Base-by-base conservation (phyloP, 2,888 invertebrate genomes). In the Parnassius glacialis region DNA sequence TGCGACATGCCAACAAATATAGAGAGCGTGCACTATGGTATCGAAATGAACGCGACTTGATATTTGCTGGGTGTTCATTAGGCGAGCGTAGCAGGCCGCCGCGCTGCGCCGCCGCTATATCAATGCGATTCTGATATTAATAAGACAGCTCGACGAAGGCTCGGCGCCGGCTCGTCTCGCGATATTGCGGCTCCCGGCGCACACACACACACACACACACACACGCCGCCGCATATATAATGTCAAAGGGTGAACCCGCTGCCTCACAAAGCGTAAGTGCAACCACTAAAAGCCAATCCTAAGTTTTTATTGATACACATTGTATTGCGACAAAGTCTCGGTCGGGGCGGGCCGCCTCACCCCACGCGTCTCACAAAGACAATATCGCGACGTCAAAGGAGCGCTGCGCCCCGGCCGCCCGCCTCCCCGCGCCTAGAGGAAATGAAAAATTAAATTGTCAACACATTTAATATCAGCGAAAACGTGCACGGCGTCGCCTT, bases 211-310 rank as follows among this genome's bases (percentile, higher is more conserved):
- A n/a, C n/a, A n/a, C 61, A 55, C 56, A 54, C 78, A 70, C 80
- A 70, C 73, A 65, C 70, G 62, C 71, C 66, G 72, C 66, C 74
- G 67, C 74, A 84, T 83, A 84, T 89, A 87, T 89, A 88, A 89
- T 89, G 90, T 90, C 91, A 90, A 90, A 90, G 90, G 90, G 90
- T 90, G 88, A 90, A 85, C 89, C 74, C 83, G 88, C 85, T 86
- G 90, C 88, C 85, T 88, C 90, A 90, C 90, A 90, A 90, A 90
- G 90, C 90, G 91, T 91, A 90, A 91, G 92, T 91, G 90, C 91
- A 90, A 90, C 91, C 91, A 90, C 91, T 91, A 92, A 92, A 92
- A 92, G 91, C 91, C 91, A 91, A 92, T 91, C 90, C 91, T 90
- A 91, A 91, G 91, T 92, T 92, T 62, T 92, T 92, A 91, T 91